These are phyloP conservation scores for Troides oblongomaculatus DNA, from an alignment of 2,888 invertebrate species.

Conservation along the genomic window DNA sequence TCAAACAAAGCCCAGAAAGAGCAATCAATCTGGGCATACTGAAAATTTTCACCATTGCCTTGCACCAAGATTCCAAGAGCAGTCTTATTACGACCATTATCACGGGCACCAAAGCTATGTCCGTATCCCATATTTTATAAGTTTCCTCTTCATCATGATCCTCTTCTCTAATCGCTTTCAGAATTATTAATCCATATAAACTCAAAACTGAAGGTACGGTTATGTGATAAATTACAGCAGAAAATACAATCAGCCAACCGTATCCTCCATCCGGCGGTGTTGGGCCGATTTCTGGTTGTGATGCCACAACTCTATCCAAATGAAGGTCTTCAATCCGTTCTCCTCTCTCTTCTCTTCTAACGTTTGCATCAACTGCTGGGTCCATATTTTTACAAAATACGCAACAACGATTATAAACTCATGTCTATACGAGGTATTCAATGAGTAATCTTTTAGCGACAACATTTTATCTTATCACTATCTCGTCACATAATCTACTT, in stretches of 20 bases:
- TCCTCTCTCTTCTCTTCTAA: constrained; percentile 41
- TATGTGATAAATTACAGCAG: constrained; percentile 81
- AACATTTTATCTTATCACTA: constrained; percentile 75
- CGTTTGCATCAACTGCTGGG: constrained; percentile 44
- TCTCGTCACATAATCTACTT: constrained; percentile 66
- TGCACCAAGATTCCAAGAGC: constrained; percentile 81
- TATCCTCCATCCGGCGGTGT: constrained; percentile 84
- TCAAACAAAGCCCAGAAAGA: constrained; percentile 78
- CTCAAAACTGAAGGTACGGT: constrained; percentile 78
- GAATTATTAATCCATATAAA: constrained; percentile 77
- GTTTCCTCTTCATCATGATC: constrained; percentile 62
- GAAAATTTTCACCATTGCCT: constrained; percentile 77
- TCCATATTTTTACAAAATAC: constrained; percentile 61
- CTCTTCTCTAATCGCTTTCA: constrained; percentile 73
- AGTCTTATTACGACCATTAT: constrained; percentile 79
- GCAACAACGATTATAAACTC: constrained; percentile 66
- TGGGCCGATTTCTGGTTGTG: constrained; percentile 84
- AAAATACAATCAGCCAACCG: constrained; percentile 82
- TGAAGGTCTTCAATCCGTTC: constrained; percentile 62
- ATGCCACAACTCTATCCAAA: constrained; percentile 81
- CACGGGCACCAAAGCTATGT: constrained; percentile 81
- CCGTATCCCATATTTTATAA: constrained; percentile 79
- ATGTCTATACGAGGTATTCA: constrained; percentile 56
- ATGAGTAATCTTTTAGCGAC: constrained; percentile 60
- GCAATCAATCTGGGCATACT: constrained; percentile 81